phyloP scores from a whole-genome alignment of 2,888 invertebrate species.

The Catonia carolina region DNA sequence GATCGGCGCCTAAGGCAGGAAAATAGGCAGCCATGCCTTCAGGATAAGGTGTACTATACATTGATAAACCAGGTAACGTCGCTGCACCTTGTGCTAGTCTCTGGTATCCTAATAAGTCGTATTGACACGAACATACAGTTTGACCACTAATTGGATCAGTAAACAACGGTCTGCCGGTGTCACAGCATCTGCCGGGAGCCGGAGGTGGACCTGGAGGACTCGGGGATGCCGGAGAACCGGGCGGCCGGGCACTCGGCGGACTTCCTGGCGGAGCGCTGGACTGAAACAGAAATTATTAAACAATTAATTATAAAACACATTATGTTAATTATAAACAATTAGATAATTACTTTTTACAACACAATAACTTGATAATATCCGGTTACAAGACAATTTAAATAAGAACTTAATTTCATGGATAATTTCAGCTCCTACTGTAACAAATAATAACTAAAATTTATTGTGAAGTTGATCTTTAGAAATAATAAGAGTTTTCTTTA shows the following conservation, averaged over 20 bases:
- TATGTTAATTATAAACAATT: no score
- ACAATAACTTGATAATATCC: no score
- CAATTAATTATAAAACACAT: no score
- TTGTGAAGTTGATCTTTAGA: no score
- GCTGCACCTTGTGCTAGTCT: constrained; percentile 59
- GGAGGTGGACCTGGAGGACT: constrained; percentile 48
- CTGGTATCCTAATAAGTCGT: constrained; percentile 81
- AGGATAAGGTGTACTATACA: constrained; percentile 61
- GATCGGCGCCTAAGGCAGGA: constrained; percentile 75
- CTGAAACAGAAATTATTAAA: no score
- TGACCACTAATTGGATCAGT: constrained; percentile 85
- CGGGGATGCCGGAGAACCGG: constrained; percentile 40
- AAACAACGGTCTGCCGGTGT: constrained; percentile 85
- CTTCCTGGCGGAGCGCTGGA: constrained; percentile 25
- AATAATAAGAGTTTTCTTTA: no score
- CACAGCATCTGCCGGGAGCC: constrained; percentile 69
- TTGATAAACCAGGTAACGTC: constrained; percentile 67
- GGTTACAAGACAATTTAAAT: no score
- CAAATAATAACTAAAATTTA: no score
- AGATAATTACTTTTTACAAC: no score
- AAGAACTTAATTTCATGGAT: no score
- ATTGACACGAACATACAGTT: constrained; percentile 84
- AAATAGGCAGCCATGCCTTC: constrained; percentile 80
- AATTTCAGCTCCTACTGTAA: no score
- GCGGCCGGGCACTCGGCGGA: constrained; percentile 42